Conservation (phyloP, 2,797 vertebrate genomes). For the Sebastes kiyomatsui region DNA sequence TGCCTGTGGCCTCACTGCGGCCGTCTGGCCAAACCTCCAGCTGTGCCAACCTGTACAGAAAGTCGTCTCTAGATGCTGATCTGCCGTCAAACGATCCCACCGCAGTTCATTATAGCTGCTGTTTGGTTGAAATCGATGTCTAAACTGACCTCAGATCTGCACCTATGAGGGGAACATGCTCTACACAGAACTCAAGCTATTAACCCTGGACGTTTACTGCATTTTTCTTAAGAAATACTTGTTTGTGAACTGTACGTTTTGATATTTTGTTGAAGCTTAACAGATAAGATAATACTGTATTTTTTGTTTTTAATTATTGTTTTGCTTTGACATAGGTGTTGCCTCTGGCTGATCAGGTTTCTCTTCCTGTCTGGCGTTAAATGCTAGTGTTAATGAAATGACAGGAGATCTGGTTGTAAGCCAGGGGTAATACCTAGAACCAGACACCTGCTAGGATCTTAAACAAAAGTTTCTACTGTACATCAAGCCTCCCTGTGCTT, state of each 20-base stretch:
- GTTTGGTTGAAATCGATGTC: constrained; percentile 32
- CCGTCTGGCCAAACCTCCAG: constrained; percentile 74
- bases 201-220: constrained; percentile 68
- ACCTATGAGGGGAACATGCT: constrained; percentile 54
- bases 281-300: constrained; percentile 57
- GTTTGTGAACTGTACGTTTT: constrained; percentile 73
- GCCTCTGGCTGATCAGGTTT: constrained; percentile 46
- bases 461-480: constrained; percentile 59
- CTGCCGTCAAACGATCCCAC: constrained; percentile 51
- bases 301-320: constrained; percentile 24
- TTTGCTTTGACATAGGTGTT: constrained; percentile 54
- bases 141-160: constrained; percentile 64
- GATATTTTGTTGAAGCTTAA: constrained; percentile 72
- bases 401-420: constrained; percentile 26
- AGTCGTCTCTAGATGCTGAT: constrained; percentile 61
- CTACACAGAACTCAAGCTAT: constrained; percentile 67
- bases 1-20: constrained; percentile 70
- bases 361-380: constrained; percentile 8
- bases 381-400: constrained; percentile 36
- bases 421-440: constrained; percentile 37
- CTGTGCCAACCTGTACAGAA: constrained; percentile 76
- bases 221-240: constrained; percentile 71
- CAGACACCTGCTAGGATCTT: constrained; percentile 38
- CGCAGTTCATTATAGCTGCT: constrained; percentile 17
- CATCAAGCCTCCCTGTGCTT: constrained; percentile 62